A percentile compares a stretch with the other conserved stretches of the same genome.
phyloP scores from a whole-genome alignment of 2,113 vertebrate genomes.

The Sisor rabdophorus region DNA sequence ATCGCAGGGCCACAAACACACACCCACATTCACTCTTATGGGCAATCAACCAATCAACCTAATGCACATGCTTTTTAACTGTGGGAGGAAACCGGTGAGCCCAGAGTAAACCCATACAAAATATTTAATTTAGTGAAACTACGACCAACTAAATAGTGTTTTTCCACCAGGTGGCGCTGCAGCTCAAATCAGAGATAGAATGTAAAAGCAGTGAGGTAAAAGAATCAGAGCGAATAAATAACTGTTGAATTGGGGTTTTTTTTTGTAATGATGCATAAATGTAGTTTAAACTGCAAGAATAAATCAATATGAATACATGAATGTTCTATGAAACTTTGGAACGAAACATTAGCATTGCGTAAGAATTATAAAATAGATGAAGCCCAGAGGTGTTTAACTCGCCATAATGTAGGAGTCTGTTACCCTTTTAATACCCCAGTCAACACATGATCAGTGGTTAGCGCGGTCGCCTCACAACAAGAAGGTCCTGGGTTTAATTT shows the following conservation, averaged over 20 bases:
- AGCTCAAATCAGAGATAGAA: background rate
- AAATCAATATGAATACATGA: background rate
- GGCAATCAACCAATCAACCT: too few relatives aligned
- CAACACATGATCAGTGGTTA: background rate
- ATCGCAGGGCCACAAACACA: too few relatives aligned
- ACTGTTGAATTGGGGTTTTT: conserved; percentile 53
- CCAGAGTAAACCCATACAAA: too few relatives aligned
- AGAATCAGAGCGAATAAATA: conserved; percentile 55
- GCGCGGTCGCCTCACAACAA: background rate
- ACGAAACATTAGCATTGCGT: background rate
- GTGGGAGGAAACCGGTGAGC: too few relatives aligned
- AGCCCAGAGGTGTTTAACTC: background rate
- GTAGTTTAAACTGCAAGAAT: background rate
- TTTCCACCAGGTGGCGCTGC: background rate
- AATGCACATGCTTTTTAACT: too few relatives aligned
- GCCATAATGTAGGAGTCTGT: background rate
- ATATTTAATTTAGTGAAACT: background rate
- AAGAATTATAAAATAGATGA: background rate
- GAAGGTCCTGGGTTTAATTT: too few relatives aligned
- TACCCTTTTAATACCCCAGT: background rate
- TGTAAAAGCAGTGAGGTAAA: conserved; percentile 53
- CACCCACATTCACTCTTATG: too few relatives aligned
- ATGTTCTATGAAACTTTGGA: background rate
- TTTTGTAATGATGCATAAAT: conserved; percentile 46
- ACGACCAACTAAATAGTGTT: background rate